Percentiles rank a stretch among this genome's conserved stretches.
These are phyloP conservation scores for Malthinus seriepunctatus DNA, from an alignment of 2,888 invertebrate genomes.

Conservation along the genomic window DNA sequence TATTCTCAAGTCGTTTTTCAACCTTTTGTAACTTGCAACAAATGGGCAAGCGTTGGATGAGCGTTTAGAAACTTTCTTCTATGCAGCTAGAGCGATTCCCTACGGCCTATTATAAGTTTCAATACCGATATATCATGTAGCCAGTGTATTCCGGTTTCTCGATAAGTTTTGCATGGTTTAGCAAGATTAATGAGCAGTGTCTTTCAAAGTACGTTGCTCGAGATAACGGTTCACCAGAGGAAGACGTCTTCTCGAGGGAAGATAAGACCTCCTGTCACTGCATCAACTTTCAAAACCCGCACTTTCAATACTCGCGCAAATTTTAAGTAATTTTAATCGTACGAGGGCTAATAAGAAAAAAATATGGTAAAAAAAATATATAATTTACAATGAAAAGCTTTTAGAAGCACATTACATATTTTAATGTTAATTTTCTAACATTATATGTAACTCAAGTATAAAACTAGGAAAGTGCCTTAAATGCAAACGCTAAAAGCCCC, in stretches of 20 bases:
- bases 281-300: slow-evolving; percentile 25
- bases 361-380: slow-evolving; percentile 17
- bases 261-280: slow-evolving; percentile 33
- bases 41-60: slow-evolving; percentile 35
- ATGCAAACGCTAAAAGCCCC: slow-evolving; percentile 26
- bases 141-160: slow-evolving; percentile 46
- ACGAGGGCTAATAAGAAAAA: slow-evolving; percentile 4
- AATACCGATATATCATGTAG: slow-evolving; percentile 54
- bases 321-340: slow-evolving; percentile 2
- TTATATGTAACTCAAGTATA: slow-evolving; percentile 24
- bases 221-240: slow-evolving; percentile 38
- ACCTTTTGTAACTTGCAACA: slow-evolving; percentile 47
- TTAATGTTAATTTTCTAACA: slow-evolving; percentile 28
- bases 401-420: slow-evolving; percentile 25
- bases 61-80: slow-evolving; percentile 38
- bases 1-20: slow-evolving; percentile 44
- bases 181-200: slow-evolving; percentile 55
- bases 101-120: slow-evolving; percentile 53
- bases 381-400: slow-evolving; percentile 27
- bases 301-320: slow-evolving; percentile 14
- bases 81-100: slow-evolving; percentile 43
- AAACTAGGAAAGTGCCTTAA: slow-evolving; percentile 19
- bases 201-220: slow-evolving; percentile 44
- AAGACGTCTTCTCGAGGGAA: slow-evolving; percentile 40
- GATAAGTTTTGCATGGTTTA: slow-evolving; percentile 56